Percentiles rank a stretch among this genome's conserved stretches.
Conservation (phyloP, 2,113 vertebrate species). For the Emydocephalus ijimae region DNA sequence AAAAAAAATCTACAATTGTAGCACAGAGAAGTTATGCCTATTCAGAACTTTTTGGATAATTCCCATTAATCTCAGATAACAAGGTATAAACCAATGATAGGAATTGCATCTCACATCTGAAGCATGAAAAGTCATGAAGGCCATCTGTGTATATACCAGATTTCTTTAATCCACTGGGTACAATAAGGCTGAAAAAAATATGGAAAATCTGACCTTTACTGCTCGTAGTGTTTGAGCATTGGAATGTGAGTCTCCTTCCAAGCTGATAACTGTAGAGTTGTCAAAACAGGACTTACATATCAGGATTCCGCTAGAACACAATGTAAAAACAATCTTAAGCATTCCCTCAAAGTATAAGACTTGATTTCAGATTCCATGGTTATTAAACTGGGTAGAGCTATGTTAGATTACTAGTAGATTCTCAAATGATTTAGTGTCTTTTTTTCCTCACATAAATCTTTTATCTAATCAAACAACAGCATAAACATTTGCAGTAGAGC, state of each 20-base stretch:
- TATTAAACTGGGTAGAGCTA: background rate
- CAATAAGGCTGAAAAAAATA: fast-evolving
- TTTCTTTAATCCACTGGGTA: background rate
- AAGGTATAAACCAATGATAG: background rate
- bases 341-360: background rate
- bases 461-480: background rate
- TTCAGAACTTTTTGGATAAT: background rate
- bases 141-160: background rate
- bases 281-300: constrained; percentile 25
- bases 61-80: background rate
- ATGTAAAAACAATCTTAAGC: background rate
- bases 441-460: background rate
- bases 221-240: background rate
- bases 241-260: fast-evolving
- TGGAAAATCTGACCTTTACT: constrained; percentile 44
- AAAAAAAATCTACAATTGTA: background rate
- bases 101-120: background rate
- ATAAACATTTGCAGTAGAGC: background rate
- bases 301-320: constrained; percentile 20
- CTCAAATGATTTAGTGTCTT: background rate
- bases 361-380: background rate
- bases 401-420: background rate
- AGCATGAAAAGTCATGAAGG: background rate
- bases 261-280: background rate
- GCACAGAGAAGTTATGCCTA: background rate